Conservation (phyloP, 2,797 vertebrate genomes). For the Limosa lapponica region DNA sequence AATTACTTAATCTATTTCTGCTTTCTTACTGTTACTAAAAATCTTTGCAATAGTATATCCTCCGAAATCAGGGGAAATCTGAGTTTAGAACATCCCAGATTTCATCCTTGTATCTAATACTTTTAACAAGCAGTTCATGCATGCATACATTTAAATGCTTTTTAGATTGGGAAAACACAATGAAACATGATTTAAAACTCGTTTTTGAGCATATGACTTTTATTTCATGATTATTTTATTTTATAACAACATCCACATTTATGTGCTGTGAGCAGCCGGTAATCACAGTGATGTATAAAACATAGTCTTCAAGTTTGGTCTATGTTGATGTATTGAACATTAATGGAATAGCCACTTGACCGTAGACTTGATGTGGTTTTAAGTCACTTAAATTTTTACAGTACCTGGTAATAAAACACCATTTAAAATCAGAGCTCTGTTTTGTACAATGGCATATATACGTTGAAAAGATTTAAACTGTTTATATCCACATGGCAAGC, state of each 20-base stretch:
- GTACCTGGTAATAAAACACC: background rate
- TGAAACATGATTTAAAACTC: background rate
- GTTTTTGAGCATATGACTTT: background rate
- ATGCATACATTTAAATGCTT: too few relatives aligned
- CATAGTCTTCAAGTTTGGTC: background rate
- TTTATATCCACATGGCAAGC: background rate
- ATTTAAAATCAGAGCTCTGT: background rate
- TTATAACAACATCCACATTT: background rate
- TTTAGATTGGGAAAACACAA: background rate
- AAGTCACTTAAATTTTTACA: background rate
- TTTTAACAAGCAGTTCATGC: background rate
- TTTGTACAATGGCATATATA: background rate
- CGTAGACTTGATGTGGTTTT: background rate
- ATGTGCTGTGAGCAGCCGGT: background rate
- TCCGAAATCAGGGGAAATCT: background rate
- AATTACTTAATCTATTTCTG: background rate
- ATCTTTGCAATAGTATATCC: background rate
- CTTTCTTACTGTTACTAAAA: background rate
- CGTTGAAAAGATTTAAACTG: background rate
- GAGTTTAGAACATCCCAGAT: background rate
- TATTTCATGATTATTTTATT: slow-evolving; percentile 14
- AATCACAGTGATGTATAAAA: background rate
- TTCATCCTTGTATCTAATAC: background rate
- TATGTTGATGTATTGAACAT: background rate
- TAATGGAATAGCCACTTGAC: background rate